phyloP scores from a whole-genome alignment of 2,797 vertebrate species.

The Helostoma temminkii region DNA sequence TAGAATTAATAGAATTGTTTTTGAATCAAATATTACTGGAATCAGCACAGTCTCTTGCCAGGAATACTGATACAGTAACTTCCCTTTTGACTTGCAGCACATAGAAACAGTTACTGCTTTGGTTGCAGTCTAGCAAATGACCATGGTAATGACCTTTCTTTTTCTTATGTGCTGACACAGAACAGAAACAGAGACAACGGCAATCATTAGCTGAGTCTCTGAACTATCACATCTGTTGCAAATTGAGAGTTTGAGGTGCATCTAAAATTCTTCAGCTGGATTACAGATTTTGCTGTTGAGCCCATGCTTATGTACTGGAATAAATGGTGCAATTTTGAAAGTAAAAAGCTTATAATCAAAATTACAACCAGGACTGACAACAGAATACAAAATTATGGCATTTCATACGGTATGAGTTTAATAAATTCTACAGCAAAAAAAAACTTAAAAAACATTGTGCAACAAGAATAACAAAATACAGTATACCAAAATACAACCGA shows the following conservation, averaged over 20 bases:
- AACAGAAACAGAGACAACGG: constrained; percentile 50
- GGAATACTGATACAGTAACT: constrained; percentile 33
- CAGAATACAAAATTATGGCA: constrained; percentile 17
- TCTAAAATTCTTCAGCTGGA: neutral
- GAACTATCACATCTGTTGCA: neutral
- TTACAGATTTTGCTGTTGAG: neutral
- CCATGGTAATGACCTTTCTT: neutral
- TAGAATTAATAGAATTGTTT: neutral
- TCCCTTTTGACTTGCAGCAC: constrained; percentile 17
- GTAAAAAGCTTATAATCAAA: neutral
- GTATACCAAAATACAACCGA: neutral
- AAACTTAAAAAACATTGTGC: neutral
- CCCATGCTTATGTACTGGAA: neutral
- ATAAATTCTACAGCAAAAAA: constrained; percentile 2
- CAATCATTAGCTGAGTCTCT: neutral
- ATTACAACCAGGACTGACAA: neutral
- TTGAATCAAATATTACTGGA: constrained; percentile 44
- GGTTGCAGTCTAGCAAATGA: constrained; percentile 10
- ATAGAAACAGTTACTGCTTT: constrained; percentile 25
- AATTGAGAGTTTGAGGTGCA: constrained; percentile 1
- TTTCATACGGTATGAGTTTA: neutral
- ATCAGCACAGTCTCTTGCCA: constrained; percentile 7
- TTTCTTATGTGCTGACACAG: neutral
- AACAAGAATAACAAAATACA: neutral
- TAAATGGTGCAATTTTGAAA: neutral